phyloP scores from a whole-genome alignment of 2,888 invertebrate genomes.

The Elgonia sp. region DNA sequence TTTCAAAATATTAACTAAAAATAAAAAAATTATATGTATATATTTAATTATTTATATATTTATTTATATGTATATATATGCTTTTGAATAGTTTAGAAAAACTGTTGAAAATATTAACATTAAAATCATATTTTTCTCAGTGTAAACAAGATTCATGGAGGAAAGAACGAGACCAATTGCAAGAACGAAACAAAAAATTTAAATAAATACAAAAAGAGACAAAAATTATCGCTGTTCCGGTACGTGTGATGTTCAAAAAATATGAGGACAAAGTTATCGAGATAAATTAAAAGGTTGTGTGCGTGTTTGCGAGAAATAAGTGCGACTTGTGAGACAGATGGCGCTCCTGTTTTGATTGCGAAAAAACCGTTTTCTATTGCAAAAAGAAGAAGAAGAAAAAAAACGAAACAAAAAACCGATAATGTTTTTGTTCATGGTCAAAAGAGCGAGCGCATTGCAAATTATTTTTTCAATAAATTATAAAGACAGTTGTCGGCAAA shows the following conservation, averaged over 20 bases:
- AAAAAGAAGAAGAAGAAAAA: too few relatives aligned
- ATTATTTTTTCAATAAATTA: conserved; percentile 77
- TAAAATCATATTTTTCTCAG: too few relatives aligned
- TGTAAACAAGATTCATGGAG: too few relatives aligned
- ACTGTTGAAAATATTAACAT: too few relatives aligned
- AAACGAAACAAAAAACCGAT: too few relatives aligned
- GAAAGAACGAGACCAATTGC: background rate
- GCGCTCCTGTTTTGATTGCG: conserved; percentile 19
- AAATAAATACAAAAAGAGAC: conserved; percentile 50
- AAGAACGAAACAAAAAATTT: conserved; percentile 51
- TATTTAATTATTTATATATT: too few relatives aligned
- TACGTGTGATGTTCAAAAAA: conserved; percentile 64
- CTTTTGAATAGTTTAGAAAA: too few relatives aligned
- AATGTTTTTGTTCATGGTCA: background rate
- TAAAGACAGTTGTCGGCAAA: conserved; percentile 22
- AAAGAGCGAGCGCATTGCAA: conserved; percentile 47
- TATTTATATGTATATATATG: too few relatives aligned
- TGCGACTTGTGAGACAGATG: conserved; percentile 54
- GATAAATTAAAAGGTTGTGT: conserved; percentile 30
- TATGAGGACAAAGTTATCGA: background rate
- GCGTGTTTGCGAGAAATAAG: conserved; percentile 41
- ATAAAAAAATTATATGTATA: too few relatives aligned
- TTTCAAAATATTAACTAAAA: too few relatives aligned
- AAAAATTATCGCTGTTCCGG: conserved; percentile 59
- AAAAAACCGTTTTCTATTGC: background rate